Evolutionary conservation across 1,140 invertebrate species (phyloP), one percentile per base, ranked within the genome.

Genomic region (Drosophila erecta): DNA sequence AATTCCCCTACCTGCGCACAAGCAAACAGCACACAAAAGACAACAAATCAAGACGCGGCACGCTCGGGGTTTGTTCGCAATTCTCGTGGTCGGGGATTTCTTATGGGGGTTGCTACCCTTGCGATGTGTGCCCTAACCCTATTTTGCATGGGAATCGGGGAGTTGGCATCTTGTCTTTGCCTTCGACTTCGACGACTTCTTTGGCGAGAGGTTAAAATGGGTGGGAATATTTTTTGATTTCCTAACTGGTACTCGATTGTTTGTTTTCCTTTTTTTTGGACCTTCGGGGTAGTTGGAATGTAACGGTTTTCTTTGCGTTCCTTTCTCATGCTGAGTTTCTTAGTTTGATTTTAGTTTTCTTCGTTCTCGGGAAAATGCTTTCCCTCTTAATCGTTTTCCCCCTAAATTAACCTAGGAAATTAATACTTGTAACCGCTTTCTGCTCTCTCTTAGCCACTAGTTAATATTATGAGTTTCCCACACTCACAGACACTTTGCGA

Each of bases 141-240:
- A 60, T 38, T 58, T 70, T 76, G 78, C 75, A 75, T 86, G 83
- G 79, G 83, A 86, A 86, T 78, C 35, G 61, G 22, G 40, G 54
- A 33, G 64, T 75, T 59, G 40, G 51, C 66, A 53, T 77, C 75
- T 67, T 76, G 57, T 66, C 49, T 75, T 69, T 43, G 10, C 40
- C 30, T 27, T 53, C 76, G 71, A 76, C 67, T 84, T 81, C 64
- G 72, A 71, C 79, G 72, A 80, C 79, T 83, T 84, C 24, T 54
- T 54, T 50, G 53, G 61, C 55, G 35, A 65, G 50, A 85, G 80
- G 85, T 89, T 90, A 89, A 90, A 89, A 89, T 89, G 85, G 84
- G 84, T 89, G 84, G 84, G 84, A 89, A 89, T 89, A 89, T 89
- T 89, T 84, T 84, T 85, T 90, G 77, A 90, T 89, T 70, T 58